These are phyloP conservation scores for Synanthedon formicaeformis DNA, from an alignment of 2,888 invertebrate species.

Conservation along the genomic window DNA sequence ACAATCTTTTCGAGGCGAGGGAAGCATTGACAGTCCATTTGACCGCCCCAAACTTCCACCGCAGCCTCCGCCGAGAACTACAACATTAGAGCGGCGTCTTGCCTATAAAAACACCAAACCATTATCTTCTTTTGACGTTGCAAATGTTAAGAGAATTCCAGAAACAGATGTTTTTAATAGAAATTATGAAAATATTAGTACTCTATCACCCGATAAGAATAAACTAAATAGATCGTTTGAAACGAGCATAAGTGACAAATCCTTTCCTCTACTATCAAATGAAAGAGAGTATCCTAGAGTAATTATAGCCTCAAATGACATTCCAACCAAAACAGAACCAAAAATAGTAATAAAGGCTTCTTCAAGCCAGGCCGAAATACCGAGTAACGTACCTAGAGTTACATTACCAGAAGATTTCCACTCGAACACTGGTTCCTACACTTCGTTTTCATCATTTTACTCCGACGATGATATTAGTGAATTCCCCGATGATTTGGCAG, in stretches of 20 bases:
- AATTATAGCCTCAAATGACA: conserved; percentile 63
- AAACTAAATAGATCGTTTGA: conserved; percentile 30
- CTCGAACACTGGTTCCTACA: conserved; percentile 32
- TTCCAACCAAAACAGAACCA: conserved; percentile 58
- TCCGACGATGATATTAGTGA: conserved; percentile 47
- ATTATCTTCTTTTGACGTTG: conserved; percentile 44
- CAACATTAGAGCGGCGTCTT: conserved; percentile 73
- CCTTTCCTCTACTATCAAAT: conserved; percentile 17
- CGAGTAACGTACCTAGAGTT: conserved; percentile 60
- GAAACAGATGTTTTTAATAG: conserved; percentile 19
- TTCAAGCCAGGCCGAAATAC: conserved; percentile 41
- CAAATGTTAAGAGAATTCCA: conserved; percentile 26
- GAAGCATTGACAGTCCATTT: conserved; percentile 32
- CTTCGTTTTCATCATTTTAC: conserved; percentile 50
- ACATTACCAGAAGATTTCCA: conserved; percentile 60
- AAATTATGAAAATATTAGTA: conserved; percentile 54
- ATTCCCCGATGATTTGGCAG: conserved; percentile 39
- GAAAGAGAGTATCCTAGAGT: conserved; percentile 56
- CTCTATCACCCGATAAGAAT: conserved; percentile 21
- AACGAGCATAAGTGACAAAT: conserved; percentile 15
- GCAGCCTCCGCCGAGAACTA: conserved; percentile 80
- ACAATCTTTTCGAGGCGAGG: conserved; percentile 47
- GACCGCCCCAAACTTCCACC: conserved; percentile 70
- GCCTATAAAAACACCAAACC: conserved; percentile 53
- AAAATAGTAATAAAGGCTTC: conserved; percentile 74